A percentile compares a stretch with the other conserved stretches of the same genome.
phyloP scores from a whole-genome alignment of 2,797 vertebrate species.

The Phyllotis vaccarum region DNA sequence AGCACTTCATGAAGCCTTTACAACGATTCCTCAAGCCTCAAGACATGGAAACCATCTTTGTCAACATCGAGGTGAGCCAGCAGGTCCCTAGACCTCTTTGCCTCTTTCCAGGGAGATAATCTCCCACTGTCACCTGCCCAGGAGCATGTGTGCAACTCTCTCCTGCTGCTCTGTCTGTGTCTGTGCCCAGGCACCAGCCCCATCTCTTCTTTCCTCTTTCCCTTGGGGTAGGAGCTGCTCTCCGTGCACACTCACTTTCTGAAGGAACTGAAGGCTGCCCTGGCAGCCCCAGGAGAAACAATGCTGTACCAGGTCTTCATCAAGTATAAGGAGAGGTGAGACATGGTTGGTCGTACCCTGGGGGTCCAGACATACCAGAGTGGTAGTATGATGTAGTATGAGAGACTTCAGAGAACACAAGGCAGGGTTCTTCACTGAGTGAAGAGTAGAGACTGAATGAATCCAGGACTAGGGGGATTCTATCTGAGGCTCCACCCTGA shows the following conservation, averaged over 20 bases:
- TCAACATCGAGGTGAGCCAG: constrained; percentile 91
- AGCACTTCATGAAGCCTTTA: constrained; percentile 96
- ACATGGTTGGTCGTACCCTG: neutral
- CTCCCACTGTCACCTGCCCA: neutral
- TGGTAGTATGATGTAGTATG: no score
- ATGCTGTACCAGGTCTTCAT: constrained; percentile 94
- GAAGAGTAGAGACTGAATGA: no score
- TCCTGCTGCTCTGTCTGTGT: neutral
- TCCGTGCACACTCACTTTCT: constrained; percentile 89
- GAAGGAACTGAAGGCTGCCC: constrained; percentile 90
- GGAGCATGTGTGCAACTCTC: no score
- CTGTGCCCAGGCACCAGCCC: neutral
- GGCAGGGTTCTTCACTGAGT: neutral
- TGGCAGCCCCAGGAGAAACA: constrained; percentile 83
- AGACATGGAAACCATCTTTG: constrained; percentile 95
- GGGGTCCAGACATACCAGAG: neutral
- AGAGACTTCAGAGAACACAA: no score
- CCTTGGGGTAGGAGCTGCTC: constrained; percentile 90
- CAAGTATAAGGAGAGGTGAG: constrained; percentile 94
- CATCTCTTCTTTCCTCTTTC: neutral
- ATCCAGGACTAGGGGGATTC: neutral
- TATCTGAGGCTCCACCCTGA: neutral
- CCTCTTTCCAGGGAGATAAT: neutral
- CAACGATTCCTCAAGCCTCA: constrained; percentile 89
- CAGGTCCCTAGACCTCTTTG: neutral